These are phyloP conservation scores for Eurypyga helias DNA, from an alignment of 2,113 vertebrate genomes.

Conservation along the genomic window DNA sequence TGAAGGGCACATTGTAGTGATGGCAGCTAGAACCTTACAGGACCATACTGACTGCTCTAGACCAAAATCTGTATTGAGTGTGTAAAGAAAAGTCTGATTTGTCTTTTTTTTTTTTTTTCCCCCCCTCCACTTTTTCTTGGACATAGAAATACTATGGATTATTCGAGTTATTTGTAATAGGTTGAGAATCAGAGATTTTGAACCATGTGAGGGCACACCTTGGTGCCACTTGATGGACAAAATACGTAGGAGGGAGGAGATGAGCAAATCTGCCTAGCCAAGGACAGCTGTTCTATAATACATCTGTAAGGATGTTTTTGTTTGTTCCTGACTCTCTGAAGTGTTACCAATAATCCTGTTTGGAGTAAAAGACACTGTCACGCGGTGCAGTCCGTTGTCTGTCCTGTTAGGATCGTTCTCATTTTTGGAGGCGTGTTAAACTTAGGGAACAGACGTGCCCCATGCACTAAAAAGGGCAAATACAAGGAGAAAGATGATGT, in stretches of 20 bases:
- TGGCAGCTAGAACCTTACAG: neutral
- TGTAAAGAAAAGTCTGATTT: neutral
- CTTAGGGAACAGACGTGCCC: neutral
- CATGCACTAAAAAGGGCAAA: neutral
- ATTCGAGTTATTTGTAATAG: neutral
- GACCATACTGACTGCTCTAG: neutral
- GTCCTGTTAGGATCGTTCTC: neutral
- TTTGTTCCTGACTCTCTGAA: neutral
- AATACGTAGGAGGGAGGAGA: neutral
- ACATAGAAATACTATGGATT: neutral
- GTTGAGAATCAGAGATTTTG: neutral
- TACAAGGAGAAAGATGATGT: neutral
- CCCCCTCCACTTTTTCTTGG: neutral
- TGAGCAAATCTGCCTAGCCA: neutral
- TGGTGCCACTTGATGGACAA: neutral
- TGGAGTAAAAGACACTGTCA: neutral
- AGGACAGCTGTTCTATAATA: neutral
- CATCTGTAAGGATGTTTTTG: neutral
- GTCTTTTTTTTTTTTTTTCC: neutral
- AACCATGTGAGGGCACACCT: neutral
- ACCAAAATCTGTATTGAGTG: conserved; percentile 3
- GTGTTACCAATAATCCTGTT: neutral
- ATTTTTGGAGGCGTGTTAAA: neutral
- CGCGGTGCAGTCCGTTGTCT: neutral
- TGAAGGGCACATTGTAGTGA: neutral